Evolutionary conservation across 2,113 vertebrate species (phyloP).

Genomic region (Esox niger): DNA sequence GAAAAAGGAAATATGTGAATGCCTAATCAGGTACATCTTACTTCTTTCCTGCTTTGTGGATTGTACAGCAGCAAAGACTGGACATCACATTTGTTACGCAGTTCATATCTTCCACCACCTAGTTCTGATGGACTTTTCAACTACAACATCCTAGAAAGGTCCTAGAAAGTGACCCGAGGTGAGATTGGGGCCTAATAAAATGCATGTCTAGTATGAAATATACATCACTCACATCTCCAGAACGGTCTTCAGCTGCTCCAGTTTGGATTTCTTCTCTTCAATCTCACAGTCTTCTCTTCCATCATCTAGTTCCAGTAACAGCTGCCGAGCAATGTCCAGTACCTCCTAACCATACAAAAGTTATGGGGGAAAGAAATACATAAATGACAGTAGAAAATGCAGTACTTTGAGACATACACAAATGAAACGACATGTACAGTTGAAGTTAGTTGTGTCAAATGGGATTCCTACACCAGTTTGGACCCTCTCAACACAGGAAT

Average conservation of each 20-base stretch:
- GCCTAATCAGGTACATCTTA: too few relatives aligned
- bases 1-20: too few relatives aligned
- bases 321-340: slow-evolving; percentile 90
- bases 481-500: neutral
- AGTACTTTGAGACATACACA: neutral
- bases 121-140: neutral
- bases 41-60: neutral
- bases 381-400: neutral
- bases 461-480: neutral
- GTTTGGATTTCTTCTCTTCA: slow-evolving; percentile 91
- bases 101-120: neutral
- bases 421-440: too few relatives aligned
- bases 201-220: slow-evolving; percentile 18
- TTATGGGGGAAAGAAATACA: neutral
- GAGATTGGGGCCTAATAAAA: slow-evolving; percentile 3
- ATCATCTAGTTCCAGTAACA: slow-evolving; percentile 84
- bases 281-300: slow-evolving; percentile 86
- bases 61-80: neutral
- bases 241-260: slow-evolving; percentile 96
- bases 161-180: neutral
- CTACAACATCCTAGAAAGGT: slow-evolving; percentile 2
- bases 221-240: slow-evolving; percentile 88
- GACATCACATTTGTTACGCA: neutral
- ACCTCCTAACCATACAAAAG: slow-evolving; percentile 78
- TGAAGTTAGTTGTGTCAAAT: too few relatives aligned